phyloP scores from a whole-genome alignment of 64 coral and sea anemone genomes.

The Pocillopora verrucosa region DNA sequence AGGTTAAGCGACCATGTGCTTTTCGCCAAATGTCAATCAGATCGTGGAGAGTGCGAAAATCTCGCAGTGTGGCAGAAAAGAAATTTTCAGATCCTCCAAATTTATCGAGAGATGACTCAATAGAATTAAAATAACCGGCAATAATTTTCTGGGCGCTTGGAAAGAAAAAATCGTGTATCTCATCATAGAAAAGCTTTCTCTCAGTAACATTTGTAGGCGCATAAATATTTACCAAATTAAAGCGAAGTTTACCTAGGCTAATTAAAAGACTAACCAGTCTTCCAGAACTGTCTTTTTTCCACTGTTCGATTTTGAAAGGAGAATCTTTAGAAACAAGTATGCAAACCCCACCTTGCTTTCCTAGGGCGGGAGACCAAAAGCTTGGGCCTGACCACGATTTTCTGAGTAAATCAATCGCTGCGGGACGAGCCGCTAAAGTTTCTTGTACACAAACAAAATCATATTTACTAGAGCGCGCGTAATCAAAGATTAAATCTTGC shows the following conservation, averaged over 20 bases:
- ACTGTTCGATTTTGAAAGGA: background rate
- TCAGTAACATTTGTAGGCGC: background rate
- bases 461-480: background rate
- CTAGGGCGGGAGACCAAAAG: constrained; percentile 13
- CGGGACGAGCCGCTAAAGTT: background rate
- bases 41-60: background rate
- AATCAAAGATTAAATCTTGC: background rate
- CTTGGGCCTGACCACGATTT: background rate
- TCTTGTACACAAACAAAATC: background rate
- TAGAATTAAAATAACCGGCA: background rate
- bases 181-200: background rate
- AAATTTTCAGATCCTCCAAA: background rate
- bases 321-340: background rate
- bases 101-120: background rate
- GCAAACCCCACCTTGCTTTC: background rate
- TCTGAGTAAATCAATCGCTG: background rate
- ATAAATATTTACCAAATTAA: background rate
- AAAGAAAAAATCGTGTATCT: background rate
- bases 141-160: background rate
- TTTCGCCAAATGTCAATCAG: background rate
- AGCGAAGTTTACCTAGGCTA: background rate
- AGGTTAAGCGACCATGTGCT: background rate
- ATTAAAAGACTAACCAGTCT: background rate
- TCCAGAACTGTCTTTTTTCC: background rate
- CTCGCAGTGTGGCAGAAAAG: background rate